Percentiles rank a stretch among this genome's conserved stretches.
Conservation (phyloP, 2,888 invertebrate species). For the Sclerodermus sp. region DNA sequence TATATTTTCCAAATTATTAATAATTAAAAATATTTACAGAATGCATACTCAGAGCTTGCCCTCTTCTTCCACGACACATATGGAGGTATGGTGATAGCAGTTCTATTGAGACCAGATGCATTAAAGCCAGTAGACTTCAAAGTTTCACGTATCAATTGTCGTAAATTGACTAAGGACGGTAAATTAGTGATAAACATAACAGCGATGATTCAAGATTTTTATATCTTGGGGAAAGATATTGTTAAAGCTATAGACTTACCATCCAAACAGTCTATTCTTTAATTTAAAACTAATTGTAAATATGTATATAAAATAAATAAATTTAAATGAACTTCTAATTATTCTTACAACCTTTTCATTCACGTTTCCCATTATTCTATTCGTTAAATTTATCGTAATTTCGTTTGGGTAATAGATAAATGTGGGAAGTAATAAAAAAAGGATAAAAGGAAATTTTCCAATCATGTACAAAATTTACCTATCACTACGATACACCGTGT, state of each 20-base stretch:
- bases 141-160: conserved; percentile 66
- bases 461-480: too few relatives aligned
- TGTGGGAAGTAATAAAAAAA: too few relatives aligned
- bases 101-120: conserved; percentile 78
- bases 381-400: too few relatives aligned
- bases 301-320: too few relatives aligned
- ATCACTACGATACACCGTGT: too few relatives aligned
- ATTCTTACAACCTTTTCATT: too few relatives aligned
- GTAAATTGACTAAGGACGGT: conserved; percentile 59
- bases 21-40: conserved; percentile 57
- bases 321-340: too few relatives aligned
- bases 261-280: conserved; percentile 18
- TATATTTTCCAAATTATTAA: conserved; percentile 1
- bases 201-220: conserved; percentile 74
- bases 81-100: conserved; percentile 83
- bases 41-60: conserved; percentile 75
- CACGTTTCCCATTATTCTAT: too few relatives aligned
- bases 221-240: conserved; percentile 68
- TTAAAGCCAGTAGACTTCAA: conserved; percentile 70
- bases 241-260: conserved; percentile 62
- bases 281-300: too few relatives aligned
- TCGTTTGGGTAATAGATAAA: too few relatives aligned
- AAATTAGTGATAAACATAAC: conserved; percentile 66
- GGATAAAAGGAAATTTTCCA: too few relatives aligned
- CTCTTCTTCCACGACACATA: conserved; percentile 87